Evolutionary conservation across 2,888 invertebrate genomes (phyloP).

Genomic region (Empis livida): DNA sequence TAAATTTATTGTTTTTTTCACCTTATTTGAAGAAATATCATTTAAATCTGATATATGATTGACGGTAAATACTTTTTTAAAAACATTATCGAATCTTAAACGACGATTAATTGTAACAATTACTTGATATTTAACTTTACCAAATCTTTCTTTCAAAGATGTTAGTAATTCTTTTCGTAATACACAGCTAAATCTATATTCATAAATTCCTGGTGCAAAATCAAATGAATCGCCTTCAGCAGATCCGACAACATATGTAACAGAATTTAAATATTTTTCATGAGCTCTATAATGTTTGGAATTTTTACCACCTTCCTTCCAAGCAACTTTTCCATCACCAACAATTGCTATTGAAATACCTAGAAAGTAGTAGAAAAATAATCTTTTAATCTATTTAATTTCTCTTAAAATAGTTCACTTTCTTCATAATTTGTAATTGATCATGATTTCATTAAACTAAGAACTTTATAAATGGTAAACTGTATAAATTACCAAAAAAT

Average conservation of each 20-base stretch:
- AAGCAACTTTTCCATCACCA: constrained; percentile 31
- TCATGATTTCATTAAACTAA: too few species aligned
- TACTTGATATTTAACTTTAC: constrained; percentile 62
- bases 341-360: constrained; percentile 31
- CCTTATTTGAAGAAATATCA: too few species aligned
- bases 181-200: constrained; percentile 63
- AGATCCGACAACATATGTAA: constrained; percentile 28
- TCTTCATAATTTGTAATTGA: too few species aligned
- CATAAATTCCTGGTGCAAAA: constrained; percentile 47
- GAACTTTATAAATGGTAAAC: too few species aligned
- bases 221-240: constrained; percentile 49
- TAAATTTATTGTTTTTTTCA: too few species aligned
- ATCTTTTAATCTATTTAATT: too few species aligned
- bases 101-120: constrained; percentile 65
- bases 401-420: too few species aligned
- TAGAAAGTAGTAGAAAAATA: too few species aligned
- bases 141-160: constrained; percentile 60
- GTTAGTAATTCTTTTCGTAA: constrained; percentile 49
- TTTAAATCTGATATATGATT: too few species aligned
- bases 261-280: constrained; percentile 26
- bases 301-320: constrained; percentile 28
- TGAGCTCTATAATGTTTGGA: constrained; percentile 26
- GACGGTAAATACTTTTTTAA: too few species aligned
- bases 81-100: too few species aligned
- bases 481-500: too few species aligned